A percentile compares a stretch with the other conserved stretches of the same genome.
Evolutionary conservation across 2,888 invertebrate species (phyloP).

Genomic region (Drosophila formosana): DNA sequence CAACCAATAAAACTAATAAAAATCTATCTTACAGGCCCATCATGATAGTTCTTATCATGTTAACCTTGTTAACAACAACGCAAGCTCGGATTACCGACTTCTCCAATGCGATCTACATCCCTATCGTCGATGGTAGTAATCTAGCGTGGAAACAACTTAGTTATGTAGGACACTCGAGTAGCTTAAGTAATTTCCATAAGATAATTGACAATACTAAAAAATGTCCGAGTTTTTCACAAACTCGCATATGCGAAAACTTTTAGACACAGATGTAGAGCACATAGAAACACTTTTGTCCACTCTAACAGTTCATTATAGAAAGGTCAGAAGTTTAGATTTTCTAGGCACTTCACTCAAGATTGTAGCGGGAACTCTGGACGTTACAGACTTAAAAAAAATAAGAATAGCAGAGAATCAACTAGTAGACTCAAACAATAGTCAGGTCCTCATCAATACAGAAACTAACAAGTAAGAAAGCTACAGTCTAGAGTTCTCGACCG

Average conservation of each 20-base stretch:
- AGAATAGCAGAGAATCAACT: not conserved
- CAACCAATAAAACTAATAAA: not conserved
- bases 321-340: not conserved
- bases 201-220: not conserved
- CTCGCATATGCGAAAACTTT: conserved; percentile 4
- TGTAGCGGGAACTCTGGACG: too few relatives aligned
- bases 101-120: not conserved
- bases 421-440: conserved; percentile 10
- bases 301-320: conserved; percentile 1
- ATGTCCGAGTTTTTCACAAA: conserved; percentile 3
- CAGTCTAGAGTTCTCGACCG: too few relatives aligned
- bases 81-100: not conserved
- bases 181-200: not conserved
- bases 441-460: conserved; percentile 5
- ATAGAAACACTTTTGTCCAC: too few relatives aligned
- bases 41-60: not conserved
- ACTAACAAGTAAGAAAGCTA: not conserved
- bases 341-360: conserved; percentile 6
- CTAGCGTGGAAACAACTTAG: not conserved
- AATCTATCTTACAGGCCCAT: not conserved
- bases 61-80: not conserved
- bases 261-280: conserved; percentile 1
- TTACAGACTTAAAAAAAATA: not conserved
- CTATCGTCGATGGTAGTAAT: not conserved
- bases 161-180: not conserved